A percentile compares a stretch with the other conserved stretches of the same genome.
Evolutionary conservation across 2,797 vertebrate genomes (phyloP).

Genomic region (Pterois miles): DNA sequence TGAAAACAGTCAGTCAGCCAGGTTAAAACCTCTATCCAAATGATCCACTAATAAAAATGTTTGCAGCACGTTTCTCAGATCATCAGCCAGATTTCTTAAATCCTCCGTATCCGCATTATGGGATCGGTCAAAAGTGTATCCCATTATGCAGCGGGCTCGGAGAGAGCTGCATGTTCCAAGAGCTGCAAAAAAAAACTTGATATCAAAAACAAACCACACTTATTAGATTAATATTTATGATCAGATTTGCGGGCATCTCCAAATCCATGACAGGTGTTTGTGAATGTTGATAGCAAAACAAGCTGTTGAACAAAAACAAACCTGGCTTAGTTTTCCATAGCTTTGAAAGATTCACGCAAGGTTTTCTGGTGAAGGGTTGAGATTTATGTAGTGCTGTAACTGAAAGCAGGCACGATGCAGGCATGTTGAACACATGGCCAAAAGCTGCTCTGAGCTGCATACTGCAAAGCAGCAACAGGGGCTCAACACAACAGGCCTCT

Average conservation of each 20-base stretch:
- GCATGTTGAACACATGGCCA: conserved; percentile 56
- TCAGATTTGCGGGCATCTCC: not conserved
- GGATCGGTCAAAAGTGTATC: conserved; percentile 6
- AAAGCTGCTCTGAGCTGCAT: conserved; percentile 50
- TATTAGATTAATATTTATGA: not conserved
- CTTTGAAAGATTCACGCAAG: conserved; percentile 9
- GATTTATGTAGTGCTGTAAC: conserved; percentile 47
- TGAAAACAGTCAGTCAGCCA: not conserved
- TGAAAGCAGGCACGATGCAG: conserved; percentile 35
- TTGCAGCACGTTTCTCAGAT: conserved; percentile 22
- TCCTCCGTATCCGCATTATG: not conserved
- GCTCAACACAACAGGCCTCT: conserved; percentile 25
- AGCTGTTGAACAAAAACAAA: conserved; percentile 28
- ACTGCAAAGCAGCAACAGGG: not conserved
- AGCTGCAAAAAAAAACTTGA: not conserved
- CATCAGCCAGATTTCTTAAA: conserved; percentile 16
- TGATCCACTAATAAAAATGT: not conserved
- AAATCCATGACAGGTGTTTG: conserved; percentile 13
- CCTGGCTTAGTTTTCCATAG: not conserved
- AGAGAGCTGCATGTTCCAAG: conserved; percentile 6
- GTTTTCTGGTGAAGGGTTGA: conserved; percentile 6
- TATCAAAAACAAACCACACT: not conserved
- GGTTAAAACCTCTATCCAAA: conserved; percentile 4
- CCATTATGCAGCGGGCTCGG: not conserved
- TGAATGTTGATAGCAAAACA: conserved; percentile 2